Conservation (phyloP, 2,113 vertebrate genomes). For the Apodemus sylvaticus region DNA sequence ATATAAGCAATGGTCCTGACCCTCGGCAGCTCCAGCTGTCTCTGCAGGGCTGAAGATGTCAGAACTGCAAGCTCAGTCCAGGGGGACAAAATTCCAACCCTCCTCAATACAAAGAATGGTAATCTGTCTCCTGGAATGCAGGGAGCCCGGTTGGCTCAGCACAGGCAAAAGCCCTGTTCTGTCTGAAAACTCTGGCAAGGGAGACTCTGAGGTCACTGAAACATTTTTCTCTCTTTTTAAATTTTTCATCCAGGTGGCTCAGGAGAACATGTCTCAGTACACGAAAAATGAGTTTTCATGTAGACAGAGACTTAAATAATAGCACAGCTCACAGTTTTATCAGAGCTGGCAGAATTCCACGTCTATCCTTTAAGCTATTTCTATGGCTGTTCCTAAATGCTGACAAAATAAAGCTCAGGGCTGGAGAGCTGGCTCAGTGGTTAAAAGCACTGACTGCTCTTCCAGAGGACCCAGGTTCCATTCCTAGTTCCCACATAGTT, state of each 20-base stretch:
- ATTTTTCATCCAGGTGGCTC: constrained; percentile 15
- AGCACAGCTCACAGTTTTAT: background rate
- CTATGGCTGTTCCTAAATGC: constrained; percentile 15
- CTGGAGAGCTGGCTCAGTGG: background rate
- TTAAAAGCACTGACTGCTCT: background rate
- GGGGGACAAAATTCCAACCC: background rate
- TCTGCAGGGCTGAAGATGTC: background rate
- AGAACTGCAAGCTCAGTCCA: background rate
- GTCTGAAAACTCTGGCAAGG: background rate
- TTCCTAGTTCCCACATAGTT: background rate
- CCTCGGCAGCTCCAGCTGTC: no score
- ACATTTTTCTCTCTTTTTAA: background rate
- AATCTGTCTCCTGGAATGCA: background rate
- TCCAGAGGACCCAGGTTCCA: background rate
- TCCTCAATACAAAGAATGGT: background rate
- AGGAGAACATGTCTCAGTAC: background rate
- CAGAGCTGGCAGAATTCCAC: constrained; percentile 2
- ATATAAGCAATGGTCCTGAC: background rate
- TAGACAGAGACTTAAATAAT: constrained; percentile 31
- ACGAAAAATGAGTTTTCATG: background rate
- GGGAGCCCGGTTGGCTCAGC: background rate
- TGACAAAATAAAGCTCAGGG: background rate
- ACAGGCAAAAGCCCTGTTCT: background rate
- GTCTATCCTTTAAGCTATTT: background rate
- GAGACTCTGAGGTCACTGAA: background rate